Evolutionary conservation across 2,113 vertebrate genomes (phyloP).

Genomic region (Triplophysa siluroides): DNA sequence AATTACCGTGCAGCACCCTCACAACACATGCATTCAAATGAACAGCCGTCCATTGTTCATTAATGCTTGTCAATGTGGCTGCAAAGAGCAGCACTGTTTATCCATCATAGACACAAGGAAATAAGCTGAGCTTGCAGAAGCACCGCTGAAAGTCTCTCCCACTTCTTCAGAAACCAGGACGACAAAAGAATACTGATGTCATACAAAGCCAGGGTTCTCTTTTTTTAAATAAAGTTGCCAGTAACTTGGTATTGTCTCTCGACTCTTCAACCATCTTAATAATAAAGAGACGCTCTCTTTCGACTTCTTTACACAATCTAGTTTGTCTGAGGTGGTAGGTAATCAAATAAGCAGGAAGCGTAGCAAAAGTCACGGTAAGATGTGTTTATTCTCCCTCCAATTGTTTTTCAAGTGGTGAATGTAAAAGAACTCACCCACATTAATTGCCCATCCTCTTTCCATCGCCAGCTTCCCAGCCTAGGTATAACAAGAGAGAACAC

Average conservation of each 20-base stretch:
- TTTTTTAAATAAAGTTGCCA: neutral
- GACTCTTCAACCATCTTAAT: neutral
- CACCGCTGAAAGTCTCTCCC: conserved; percentile 33
- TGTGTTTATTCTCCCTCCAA: neutral
- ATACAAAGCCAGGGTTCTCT: neutral
- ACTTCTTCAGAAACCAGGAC: neutral
- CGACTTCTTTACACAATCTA: neutral
- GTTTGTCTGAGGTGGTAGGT: neutral
- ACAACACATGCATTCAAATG: conserved; percentile 38
- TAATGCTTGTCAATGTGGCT: conserved; percentile 58
- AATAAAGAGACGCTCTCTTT: neutral
- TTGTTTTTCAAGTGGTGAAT: conserved; percentile 1
- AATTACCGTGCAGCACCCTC: conserved; percentile 33
- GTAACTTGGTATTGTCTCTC: neutral
- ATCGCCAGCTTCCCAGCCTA: conserved; percentile 95
- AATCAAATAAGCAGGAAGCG: conserved; percentile 7
- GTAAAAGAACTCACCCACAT: conserved; percentile 83
- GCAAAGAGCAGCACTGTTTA: conserved; percentile 38
- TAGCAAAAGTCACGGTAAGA: neutral
- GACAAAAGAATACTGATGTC: conserved; percentile 13
- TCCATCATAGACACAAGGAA: neutral
- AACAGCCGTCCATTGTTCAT: conserved; percentile 52
- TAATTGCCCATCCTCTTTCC: conserved; percentile 96
- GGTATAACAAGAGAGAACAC: conserved; percentile 32
- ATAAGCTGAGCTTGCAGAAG: conserved; percentile 56